Conservation (phyloP, 2,797 vertebrate genomes). For the Huso huso region DNA sequence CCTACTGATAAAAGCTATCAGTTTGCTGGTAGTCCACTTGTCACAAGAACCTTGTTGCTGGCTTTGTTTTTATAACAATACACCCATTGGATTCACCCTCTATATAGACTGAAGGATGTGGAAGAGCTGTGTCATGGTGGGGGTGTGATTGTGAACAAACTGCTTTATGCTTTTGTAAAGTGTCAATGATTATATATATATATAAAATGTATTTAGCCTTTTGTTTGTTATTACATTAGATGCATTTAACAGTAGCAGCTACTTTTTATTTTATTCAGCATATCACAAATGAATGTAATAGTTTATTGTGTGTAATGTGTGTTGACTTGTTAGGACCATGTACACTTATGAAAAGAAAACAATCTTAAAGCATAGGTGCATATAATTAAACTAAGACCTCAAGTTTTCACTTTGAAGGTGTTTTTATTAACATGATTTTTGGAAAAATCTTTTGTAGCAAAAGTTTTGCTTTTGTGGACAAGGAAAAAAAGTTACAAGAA, state of each 20-base stretch:
- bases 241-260: not conserved
- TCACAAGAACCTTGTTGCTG: not conserved
- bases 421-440: not conserved
- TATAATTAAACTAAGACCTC: not conserved
- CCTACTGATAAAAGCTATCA: not conserved
- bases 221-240: conserved; percentile 48
- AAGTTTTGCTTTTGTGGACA: too few species aligned
- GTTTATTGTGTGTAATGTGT: conserved; percentile 1
- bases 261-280: not conserved
- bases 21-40: not conserved
- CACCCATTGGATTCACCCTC: not conserved
- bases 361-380: not conserved
- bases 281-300: not conserved
- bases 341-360: not conserved
- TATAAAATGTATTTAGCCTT: conserved; percentile 51
- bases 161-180: not conserved
- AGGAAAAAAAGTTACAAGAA: too few species aligned
- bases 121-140: too few species aligned
- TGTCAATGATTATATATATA: too few species aligned
- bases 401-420: not conserved
- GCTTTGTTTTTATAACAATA: not conserved
- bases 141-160: not conserved
- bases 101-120: not conserved
- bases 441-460: too few species aligned
- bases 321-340: conserved; percentile 3